Evolutionary conservation across 2,113 vertebrate genomes (phyloP).

Genomic region (Penelope pileata): DNA sequence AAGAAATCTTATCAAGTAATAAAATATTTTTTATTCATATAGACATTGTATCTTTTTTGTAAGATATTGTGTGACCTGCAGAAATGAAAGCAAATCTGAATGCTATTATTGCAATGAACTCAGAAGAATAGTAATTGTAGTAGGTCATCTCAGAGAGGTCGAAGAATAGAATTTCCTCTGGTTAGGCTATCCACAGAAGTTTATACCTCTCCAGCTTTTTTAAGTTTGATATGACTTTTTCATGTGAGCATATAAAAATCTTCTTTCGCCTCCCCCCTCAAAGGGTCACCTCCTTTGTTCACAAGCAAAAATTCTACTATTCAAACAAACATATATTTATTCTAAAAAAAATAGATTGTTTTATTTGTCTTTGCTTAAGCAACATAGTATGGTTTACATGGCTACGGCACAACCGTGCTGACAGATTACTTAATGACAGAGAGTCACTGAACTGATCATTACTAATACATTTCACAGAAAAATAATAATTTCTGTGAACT

Average conservation of each 20-base stretch:
- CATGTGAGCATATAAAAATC: background rate
- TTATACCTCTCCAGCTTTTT: background rate
- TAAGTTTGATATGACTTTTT: background rate
- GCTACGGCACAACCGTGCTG: background rate
- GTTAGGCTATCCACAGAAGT: background rate
- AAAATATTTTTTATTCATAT: conserved; percentile 46
- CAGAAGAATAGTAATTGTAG: background rate
- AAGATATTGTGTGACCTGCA: conserved; percentile 26
- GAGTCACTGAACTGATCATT: background rate
- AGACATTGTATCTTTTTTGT: conserved; percentile 14
- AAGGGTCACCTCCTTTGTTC: rapidly evolving
- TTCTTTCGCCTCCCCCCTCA: background rate
- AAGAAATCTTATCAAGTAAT: conserved; percentile 51
- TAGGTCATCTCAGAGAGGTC: conserved; percentile 9
- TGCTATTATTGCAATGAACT: background rate
- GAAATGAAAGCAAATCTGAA: conserved; percentile 19
- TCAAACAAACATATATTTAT: background rate
- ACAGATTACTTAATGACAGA: background rate
- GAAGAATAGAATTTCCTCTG: background rate
- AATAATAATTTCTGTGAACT: background rate
- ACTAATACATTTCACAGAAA: background rate
- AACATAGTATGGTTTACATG: rapidly evolving
- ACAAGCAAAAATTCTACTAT: background rate
- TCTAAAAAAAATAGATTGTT: background rate
- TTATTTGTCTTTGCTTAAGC: background rate